phyloP scores from a whole-genome alignment of 2,888 invertebrate genomes.

The Merodon equestris region DNA sequence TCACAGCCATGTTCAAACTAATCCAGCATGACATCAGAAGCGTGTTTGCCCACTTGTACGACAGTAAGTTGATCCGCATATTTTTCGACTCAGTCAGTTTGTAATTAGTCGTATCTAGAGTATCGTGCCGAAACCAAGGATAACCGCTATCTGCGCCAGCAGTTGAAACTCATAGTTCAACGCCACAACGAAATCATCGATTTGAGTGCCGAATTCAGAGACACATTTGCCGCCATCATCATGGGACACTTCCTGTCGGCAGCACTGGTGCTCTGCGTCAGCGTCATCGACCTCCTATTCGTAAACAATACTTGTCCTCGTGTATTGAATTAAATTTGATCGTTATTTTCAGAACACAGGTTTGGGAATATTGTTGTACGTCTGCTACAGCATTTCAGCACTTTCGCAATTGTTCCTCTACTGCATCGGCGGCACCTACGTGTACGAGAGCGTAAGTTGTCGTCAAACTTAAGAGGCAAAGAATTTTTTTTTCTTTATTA shows the following conservation, averaged over 20 bases:
- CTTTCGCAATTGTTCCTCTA: slow-evolving; percentile 75
- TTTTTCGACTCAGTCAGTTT: too few species aligned
- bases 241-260: slow-evolving; percentile 77
- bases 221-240: slow-evolving; percentile 75
- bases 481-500: not conserved
- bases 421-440: slow-evolving; percentile 75
- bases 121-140: slow-evolving; percentile 45
- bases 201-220: slow-evolving; percentile 74
- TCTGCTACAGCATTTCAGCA: slow-evolving; percentile 74
- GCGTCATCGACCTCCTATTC: slow-evolving; percentile 76
- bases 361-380: slow-evolving; percentile 74
- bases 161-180: slow-evolving; percentile 71
- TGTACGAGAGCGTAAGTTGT: slow-evolving; percentile 76
- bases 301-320: slow-evolving; percentile 70
- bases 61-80: slow-evolving; percentile 70
- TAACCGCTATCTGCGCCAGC: slow-evolving; percentile 71
- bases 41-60: slow-evolving; percentile 70
- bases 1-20: slow-evolving; percentile 73
- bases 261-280: slow-evolving; percentile 75
- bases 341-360: slow-evolving; percentile 72
- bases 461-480: not conserved
- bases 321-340: slow-evolving; percentile 30
- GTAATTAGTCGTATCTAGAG: slow-evolving; percentile 5
- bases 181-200: slow-evolving; percentile 77
- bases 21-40: slow-evolving; percentile 74